phyloP scores from a whole-genome alignment of 2,888 invertebrate species.

The Aricia artaxerxes region DNA sequence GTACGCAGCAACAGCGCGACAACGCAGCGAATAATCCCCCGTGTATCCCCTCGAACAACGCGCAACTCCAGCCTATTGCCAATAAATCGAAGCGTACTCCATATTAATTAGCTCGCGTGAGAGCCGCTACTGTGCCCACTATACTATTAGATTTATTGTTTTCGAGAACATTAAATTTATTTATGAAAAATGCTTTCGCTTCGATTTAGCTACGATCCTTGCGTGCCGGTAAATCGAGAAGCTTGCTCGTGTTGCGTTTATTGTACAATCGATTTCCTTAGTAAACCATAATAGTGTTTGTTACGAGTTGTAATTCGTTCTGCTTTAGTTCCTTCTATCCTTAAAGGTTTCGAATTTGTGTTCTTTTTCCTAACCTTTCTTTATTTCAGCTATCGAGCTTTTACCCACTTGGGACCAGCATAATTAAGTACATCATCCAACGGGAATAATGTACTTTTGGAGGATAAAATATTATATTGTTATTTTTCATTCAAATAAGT shows the following conservation, averaged over 20 bases:
- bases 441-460: too few relatives aligned
- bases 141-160: constrained; percentile 59
- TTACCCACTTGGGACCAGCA: too few relatives aligned
- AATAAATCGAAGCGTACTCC: constrained; percentile 70
- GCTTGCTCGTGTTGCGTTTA: constrained; percentile 33
- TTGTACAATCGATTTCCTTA: constrained; percentile 24
- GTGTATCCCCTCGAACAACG: constrained; percentile 45
- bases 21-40: constrained; percentile 24
- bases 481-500: too few relatives aligned
- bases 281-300: neutral
- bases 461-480: too few relatives aligned
- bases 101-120: constrained; percentile 75
- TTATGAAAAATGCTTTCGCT: constrained; percentile 63
- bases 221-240: constrained; percentile 48
- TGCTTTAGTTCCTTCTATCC: neutral
- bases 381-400: too few relatives aligned
- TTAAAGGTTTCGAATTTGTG: too few relatives aligned
- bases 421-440: too few relatives aligned
- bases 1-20: neutral
- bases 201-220: constrained; percentile 42
- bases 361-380: too few relatives aligned
- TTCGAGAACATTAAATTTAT: constrained; percentile 60
- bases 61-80: constrained; percentile 51
- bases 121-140: constrained; percentile 60
- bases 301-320: neutral